Evolutionary conservation across 2,888 invertebrate genomes (phyloP).

Genomic region (Aporophyla nigra): DNA sequence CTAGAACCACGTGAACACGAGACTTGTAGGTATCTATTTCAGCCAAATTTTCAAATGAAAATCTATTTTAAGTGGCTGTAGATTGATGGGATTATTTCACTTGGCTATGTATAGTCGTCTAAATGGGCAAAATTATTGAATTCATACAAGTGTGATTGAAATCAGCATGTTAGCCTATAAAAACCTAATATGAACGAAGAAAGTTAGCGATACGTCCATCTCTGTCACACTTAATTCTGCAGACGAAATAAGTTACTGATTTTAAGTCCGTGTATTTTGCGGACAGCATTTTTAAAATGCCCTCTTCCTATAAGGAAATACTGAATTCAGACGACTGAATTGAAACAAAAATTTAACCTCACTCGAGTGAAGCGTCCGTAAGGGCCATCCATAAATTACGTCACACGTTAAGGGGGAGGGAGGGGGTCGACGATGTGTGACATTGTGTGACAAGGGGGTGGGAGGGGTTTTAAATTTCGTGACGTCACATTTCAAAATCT

Average conservation of each 20-base stretch:
- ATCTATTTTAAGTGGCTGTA: too few relatives aligned
- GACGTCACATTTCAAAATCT: too few relatives aligned
- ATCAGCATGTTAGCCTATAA: neutral
- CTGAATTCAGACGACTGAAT: neutral
- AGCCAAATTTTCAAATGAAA: neutral
- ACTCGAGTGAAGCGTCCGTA: neutral
- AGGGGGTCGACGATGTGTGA: too few relatives aligned
- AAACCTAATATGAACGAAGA: neutral
- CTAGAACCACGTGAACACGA: neutral
- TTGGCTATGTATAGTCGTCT: neutral
- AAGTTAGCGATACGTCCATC: neutral
- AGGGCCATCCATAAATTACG: too few relatives aligned
- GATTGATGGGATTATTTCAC: neutral
- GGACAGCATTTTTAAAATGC: neutral
- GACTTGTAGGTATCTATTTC: neutral
- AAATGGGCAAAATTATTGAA: neutral
- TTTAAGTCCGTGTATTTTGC: neutral
- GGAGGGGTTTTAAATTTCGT: too few relatives aligned
- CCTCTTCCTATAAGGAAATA: neutral
- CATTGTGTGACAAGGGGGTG: too few relatives aligned
- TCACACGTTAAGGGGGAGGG: too few relatives aligned
- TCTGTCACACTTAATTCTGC: neutral
- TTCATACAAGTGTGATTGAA: neutral
- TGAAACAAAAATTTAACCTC: neutral
- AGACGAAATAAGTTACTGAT: neutral